Evolutionary conservation across 2,113 vertebrate genomes (phyloP).

Genomic region (Callionymus lyra): DNA sequence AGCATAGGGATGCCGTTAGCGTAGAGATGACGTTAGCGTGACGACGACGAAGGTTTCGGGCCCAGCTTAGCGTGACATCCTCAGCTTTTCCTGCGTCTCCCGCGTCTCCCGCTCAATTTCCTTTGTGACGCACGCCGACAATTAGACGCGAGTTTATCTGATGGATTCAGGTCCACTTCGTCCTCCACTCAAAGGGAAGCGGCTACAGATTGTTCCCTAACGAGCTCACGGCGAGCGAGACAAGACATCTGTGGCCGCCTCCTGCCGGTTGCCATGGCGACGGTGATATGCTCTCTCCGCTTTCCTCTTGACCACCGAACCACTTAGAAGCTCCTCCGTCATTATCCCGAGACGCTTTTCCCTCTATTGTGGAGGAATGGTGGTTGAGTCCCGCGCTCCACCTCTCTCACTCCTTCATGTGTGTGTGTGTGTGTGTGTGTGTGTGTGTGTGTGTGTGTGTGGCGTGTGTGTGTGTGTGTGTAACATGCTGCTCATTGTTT

Average conservation of each 20-base stretch:
- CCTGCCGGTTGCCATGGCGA: conserved; percentile 30
- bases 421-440: not conserved
- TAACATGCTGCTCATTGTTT: too few relatives aligned
- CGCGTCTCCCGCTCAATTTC: too few relatives aligned
- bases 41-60: too few relatives aligned
- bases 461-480: too few relatives aligned
- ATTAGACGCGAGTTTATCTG: too few relatives aligned
- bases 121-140: too few relatives aligned
- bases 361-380: conserved; percentile 6
- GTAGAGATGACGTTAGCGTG: too few relatives aligned
- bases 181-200: conserved; percentile 8
- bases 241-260: conserved; percentile 24
- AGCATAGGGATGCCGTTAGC: too few relatives aligned
- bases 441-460: not conserved
- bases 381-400: conserved; percentile 3
- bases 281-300: conserved; percentile 11
- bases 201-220: conserved; percentile 38
- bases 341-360: conserved; percentile 43
- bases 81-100: too few relatives aligned
- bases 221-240: conserved; percentile 9
- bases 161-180: too few relatives aligned
- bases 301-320: conserved; percentile 43
- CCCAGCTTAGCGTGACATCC: too few relatives aligned
- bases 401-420: conserved; percentile 1
- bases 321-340: conserved; percentile 38